Evolutionary conservation across 2,797 vertebrate species (phyloP).

Genomic region (Crocodylus rhombifer): DNA sequence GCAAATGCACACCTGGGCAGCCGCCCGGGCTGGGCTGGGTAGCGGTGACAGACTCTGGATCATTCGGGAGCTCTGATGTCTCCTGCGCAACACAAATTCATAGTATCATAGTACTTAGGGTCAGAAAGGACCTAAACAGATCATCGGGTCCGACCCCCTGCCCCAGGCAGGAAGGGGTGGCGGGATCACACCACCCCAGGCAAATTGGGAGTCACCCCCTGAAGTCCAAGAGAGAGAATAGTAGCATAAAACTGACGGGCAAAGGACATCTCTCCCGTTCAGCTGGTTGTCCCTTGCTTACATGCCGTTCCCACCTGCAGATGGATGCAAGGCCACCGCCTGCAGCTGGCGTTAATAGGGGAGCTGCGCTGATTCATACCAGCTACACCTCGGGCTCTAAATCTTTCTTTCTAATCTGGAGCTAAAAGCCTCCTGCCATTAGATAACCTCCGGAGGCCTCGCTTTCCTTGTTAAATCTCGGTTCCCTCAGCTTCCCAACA

Average conservation of each 20-base stretch:
- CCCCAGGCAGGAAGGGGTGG: neutral
- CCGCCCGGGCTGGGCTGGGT: neutral
- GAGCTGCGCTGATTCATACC: neutral
- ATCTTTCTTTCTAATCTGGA: neutral
- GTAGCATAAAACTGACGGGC: neutral
- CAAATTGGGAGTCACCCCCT: too few species aligned
- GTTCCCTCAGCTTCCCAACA: neutral
- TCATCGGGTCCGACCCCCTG: neutral
- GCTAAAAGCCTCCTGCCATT: neutral
- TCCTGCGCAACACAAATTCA: too few species aligned
- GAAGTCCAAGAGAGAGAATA: neutral
- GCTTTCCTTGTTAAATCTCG: neutral
- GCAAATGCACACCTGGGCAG: conserved; percentile 7
- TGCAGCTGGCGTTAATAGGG: neutral
- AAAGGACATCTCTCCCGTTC: neutral
- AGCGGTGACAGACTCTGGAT: neutral
- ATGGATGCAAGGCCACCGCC: neutral
- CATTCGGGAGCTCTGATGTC: too few species aligned
- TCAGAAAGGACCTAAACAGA: too few species aligned
- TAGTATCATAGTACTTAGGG: too few species aligned
- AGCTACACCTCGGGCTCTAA: neutral
- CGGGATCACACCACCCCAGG: neutral
- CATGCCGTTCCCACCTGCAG: neutral
- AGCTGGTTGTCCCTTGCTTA: neutral
- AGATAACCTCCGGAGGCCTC: too few species aligned